Evolutionary conservation across 2,113 vertebrate species (phyloP).

Genomic region (Serinus canaria): DNA sequence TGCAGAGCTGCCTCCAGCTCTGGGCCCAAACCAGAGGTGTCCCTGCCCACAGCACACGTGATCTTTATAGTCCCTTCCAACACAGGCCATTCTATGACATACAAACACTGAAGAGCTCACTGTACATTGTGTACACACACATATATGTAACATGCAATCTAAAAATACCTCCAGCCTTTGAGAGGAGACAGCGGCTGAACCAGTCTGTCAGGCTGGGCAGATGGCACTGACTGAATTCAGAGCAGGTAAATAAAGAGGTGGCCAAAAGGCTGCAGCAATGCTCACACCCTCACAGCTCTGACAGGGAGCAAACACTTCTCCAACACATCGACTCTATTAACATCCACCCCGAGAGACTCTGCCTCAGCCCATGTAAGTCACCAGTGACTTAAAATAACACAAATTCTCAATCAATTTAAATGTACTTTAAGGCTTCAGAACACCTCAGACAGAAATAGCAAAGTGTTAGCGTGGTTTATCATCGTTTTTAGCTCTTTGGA

Average conservation of each 20-base stretch:
- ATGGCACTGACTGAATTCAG: not conserved
- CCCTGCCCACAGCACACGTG: fast-evolving
- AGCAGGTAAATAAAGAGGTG: not conserved
- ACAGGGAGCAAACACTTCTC: not conserved
- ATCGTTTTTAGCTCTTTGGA: not conserved
- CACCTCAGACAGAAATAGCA: not conserved
- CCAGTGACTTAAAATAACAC: not conserved
- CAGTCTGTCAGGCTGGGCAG: not conserved
- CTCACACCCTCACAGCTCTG: not conserved
- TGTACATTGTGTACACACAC: not conserved
- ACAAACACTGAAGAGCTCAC: not conserved
- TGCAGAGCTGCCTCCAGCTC: not conserved
- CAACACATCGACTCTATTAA: not conserved
- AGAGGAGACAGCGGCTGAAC: not conserved
- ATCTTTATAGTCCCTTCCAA: not conserved
- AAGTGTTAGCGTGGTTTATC: not conserved
- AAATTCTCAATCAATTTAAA: not conserved
- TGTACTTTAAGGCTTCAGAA: not conserved
- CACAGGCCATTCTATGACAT: not conserved
- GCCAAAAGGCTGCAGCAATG: not conserved
- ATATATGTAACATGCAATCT: not conserved
- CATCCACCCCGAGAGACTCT: not conserved
- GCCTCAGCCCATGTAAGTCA: not conserved
- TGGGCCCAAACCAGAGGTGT: not conserved
- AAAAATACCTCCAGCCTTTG: not conserved